Percentiles rank a stretch among this genome's conserved stretches.
phyloP scores from a whole-genome alignment of 2,888 invertebrate species.

The Cheilosia grossa region DNA sequence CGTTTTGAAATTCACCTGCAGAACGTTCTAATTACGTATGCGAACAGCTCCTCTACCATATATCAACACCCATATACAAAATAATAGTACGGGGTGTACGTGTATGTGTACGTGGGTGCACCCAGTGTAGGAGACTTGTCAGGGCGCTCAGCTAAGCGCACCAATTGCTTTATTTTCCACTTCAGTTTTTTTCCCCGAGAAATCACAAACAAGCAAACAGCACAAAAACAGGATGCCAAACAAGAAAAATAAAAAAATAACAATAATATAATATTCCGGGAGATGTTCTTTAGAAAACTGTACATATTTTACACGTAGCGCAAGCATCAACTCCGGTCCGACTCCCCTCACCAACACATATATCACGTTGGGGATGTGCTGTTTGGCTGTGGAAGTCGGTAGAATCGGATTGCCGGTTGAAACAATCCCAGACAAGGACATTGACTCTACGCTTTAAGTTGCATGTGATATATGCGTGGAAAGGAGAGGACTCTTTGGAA shows the following conservation, averaged over 20 bases:
- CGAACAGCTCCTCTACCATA: conserved; percentile 34
- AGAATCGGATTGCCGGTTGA: conserved; percentile 26
- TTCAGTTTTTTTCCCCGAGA: conserved; percentile 30
- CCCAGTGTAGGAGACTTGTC: conserved; percentile 20
- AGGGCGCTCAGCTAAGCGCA: conserved; percentile 52
- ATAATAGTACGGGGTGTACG: background rate
- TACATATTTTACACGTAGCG: conserved; percentile 33
- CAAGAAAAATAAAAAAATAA: conserved; percentile 9
- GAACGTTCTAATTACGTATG: conserved; percentile 53
- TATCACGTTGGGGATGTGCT: background rate
- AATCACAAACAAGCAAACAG: conserved; percentile 42
- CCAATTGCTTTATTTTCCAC: conserved; percentile 60
- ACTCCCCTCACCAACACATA: background rate
- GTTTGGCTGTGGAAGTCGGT: background rate
- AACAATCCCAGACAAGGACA: conserved; percentile 52
- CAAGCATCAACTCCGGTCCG: background rate
- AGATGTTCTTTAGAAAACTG: conserved; percentile 18
- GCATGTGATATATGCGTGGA: conserved; percentile 24
- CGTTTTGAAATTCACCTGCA: conserved; percentile 40
- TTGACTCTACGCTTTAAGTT: conserved; percentile 44
- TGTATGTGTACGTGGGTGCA: background rate
- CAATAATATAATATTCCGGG: background rate
- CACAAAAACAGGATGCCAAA: conserved; percentile 11
- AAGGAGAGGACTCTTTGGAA: conserved; percentile 16
- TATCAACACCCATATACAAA: conserved; percentile 41